Evolutionary conservation across 2,797 vertebrate genomes (phyloP).

Genomic region (Amazonetta brasiliensis): DNA sequence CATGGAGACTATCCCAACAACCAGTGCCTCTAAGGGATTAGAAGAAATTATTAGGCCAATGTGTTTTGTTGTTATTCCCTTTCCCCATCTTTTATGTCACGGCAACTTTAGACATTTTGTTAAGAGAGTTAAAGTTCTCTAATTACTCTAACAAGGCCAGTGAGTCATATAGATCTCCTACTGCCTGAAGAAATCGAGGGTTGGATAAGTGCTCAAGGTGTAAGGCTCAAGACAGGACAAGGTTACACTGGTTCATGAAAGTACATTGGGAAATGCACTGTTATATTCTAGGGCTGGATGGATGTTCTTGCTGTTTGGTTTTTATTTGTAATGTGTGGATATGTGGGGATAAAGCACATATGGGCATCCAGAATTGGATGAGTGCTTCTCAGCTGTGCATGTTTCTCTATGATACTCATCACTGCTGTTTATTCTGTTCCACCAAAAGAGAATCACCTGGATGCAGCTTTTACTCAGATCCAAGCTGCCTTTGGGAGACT

Average conservation of each 20-base stretch:
- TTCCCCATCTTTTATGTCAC: constrained; percentile 47
- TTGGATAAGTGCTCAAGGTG: background rate
- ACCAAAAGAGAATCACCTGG: background rate
- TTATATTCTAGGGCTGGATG: background rate
- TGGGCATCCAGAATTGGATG: background rate
- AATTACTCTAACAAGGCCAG: constrained; percentile 33
- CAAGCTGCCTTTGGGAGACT: background rate
- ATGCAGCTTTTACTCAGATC: background rate
- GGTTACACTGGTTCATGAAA: background rate
- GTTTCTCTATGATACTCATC: background rate
- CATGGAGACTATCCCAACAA: constrained; percentile 52
- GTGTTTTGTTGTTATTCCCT: constrained; percentile 18
- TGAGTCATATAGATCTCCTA: constrained; percentile 29
- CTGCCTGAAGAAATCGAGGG: background rate
- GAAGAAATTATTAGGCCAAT: constrained; percentile 37
- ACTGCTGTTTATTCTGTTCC: background rate
- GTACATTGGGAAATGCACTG: background rate
- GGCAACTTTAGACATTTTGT: constrained; percentile 49
- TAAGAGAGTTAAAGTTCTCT: constrained; percentile 36
- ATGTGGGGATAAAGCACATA: background rate
- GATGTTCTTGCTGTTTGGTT: background rate
- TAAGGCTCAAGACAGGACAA: background rate
- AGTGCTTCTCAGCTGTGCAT: background rate
- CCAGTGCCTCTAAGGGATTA: constrained; percentile 7
- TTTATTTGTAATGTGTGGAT: background rate